Evolutionary conservation across 2,113 vertebrate species (phyloP), one percentile per base, ranked within the genome.

Genomic region (Rynchops niger): DNA sequence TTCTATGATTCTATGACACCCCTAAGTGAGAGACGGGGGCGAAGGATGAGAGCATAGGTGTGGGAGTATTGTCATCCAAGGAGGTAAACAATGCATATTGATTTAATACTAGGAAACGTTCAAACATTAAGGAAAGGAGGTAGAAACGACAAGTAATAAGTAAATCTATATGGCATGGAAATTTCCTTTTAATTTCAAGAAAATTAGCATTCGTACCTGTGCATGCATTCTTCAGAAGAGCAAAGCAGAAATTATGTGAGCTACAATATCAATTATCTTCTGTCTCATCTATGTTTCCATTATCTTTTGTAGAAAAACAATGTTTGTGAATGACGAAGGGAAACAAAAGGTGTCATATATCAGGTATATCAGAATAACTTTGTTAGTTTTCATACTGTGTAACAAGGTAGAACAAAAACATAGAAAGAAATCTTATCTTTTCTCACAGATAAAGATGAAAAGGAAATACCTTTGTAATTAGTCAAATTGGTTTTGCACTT

Each of bases 381-480:
- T 67, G 66, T 71, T 87, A 93, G 77, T 83, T 96, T 95, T 95
- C 93, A 93, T 74, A 47, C 62, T 69, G 9, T 81, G 43, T 81
- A 87, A 82, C 66, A 94, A 96, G 63, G 53, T 66, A 78, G 88
- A 96, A 97, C 67, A 93, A 96, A 84, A 94, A 53, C 50, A 78
- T 5, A 93, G 69, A 93, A 95, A 94, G 86, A 98, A 93, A 94
- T 50, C n/a, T 85, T 94, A 98, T 86, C 77, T 92, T 89, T 67
- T 69, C 50, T 95, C 50, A 3, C 25, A 45, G 66, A 93, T 76
- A 94, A 95, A 93, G 87, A 92, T 94, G 40, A 94, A 97, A 97
- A 96, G 49, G 66, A 90, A 96, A 89, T 95, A 49, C 73, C 71
- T 97, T 93, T 91, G 49, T 93, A 96, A 95, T 91, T 92, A 97